Evolutionary conservation across 1,140 invertebrate genomes (phyloP).

Genomic region (Trissolcus basalis): DNA sequence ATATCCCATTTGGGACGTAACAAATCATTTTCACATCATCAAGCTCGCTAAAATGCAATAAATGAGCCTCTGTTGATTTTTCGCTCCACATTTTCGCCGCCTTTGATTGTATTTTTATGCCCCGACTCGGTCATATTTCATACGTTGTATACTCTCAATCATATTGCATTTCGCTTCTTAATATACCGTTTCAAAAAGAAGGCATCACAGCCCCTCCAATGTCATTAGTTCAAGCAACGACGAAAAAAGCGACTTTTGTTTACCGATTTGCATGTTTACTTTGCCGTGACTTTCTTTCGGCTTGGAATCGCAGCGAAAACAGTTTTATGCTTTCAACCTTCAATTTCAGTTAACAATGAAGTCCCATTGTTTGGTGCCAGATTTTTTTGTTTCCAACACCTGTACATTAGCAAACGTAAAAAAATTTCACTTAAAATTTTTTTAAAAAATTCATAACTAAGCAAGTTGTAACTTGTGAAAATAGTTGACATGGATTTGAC

Average conservation of each 20-base stretch:
- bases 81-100: conserved; percentile 11
- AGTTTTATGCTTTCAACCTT: conserved; percentile 35
- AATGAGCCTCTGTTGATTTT: conserved; percentile 7
- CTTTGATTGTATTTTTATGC: not conserved
- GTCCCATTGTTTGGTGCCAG: not conserved
- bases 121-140: conserved; percentile 7
- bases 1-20: too few relatives aligned
- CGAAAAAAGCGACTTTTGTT: not conserved
- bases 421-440: too few relatives aligned
- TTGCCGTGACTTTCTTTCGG: conserved; percentile 36
- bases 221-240: not conserved
- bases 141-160: not conserved
- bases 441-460: too few relatives aligned
- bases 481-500: too few relatives aligned
- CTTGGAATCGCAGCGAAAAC: conserved; percentile 26
- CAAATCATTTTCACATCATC: too few relatives aligned
- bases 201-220: not conserved
- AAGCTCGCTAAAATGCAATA: too few relatives aligned
- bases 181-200: conserved; percentile 2
- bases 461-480: too few relatives aligned
- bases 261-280: conserved; percentile 17
- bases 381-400: too few relatives aligned
- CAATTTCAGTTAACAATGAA: conserved; percentile 43
- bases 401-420: too few relatives aligned
- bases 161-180: conserved; percentile 11